phyloP scores from a whole-genome alignment of 2,113 vertebrate genomes.

The Lichenostomus cassidix region DNA sequence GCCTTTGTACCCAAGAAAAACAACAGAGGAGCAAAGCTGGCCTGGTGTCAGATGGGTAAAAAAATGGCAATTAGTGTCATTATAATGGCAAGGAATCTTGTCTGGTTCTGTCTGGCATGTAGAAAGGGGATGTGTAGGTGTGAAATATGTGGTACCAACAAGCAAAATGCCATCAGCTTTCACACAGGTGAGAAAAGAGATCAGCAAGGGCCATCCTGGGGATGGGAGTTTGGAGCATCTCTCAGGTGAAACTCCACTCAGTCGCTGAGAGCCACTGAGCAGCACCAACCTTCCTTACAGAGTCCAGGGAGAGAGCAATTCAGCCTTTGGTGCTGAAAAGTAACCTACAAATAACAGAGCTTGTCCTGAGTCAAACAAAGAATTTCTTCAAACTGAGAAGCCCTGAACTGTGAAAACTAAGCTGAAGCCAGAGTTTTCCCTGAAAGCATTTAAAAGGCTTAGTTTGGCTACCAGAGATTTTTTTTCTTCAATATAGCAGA shows the following conservation, averaged over 20 bases:
- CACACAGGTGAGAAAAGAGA: not conserved
- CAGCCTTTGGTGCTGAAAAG: not conserved
- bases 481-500: not conserved
- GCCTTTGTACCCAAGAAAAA: accelerated
- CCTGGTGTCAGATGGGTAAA: not conserved
- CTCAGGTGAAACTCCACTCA: not conserved
- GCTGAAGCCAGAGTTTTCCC: not conserved
- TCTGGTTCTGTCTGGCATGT: not conserved
- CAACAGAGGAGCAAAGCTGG: not conserved
- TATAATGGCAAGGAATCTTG: not conserved
- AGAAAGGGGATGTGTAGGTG: not conserved
- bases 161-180: not conserved
- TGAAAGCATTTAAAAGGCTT: not conserved
- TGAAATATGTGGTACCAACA: accelerated
- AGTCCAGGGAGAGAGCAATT: accelerated
- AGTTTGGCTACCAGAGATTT: not conserved
- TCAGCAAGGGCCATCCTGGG: not conserved
- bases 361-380: not conserved
- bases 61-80: not conserved
- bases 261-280: accelerated
- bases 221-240: not conserved
- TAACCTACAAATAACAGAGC: accelerated
- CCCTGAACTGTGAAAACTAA: not conserved
- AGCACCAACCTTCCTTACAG: not conserved
- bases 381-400: not conserved